phyloP scores from a whole-genome alignment of 1,140 invertebrate genomes.

The Pseudomyrmex cubaensis region DNA sequence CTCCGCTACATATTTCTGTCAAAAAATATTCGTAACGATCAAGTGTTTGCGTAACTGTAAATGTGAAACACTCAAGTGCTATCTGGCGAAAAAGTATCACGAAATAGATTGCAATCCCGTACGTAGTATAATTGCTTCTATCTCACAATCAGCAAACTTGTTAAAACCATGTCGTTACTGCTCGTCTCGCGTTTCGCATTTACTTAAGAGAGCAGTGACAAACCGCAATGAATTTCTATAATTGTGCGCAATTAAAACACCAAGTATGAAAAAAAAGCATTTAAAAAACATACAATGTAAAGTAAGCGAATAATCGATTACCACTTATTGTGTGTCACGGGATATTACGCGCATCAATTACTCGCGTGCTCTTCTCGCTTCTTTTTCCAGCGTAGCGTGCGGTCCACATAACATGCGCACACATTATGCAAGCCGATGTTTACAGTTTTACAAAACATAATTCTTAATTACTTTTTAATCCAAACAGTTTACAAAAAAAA shows the following conservation, averaged over 20 bases:
- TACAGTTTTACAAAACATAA: too few relatives aligned
- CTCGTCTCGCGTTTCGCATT: background rate
- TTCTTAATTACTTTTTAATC: too few relatives aligned
- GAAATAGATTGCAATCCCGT: background rate
- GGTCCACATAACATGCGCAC: too few relatives aligned
- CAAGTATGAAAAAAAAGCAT: too few relatives aligned
- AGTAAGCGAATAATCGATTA: slow-evolving; percentile 17
- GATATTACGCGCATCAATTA: slow-evolving; percentile 12
- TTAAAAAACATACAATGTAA: too few relatives aligned
- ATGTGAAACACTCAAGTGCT: background rate
- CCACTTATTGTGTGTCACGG: slow-evolving; percentile 5
- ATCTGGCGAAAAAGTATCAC: slow-evolving; percentile 1
- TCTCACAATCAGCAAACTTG: background rate
- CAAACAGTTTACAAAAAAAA: too few relatives aligned
- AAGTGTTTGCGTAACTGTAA: slow-evolving; percentile 37
- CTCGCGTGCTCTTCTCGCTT: background rate
- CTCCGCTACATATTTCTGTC: slow-evolving; percentile 79
- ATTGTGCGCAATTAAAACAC: slow-evolving; percentile 18
- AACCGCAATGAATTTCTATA: slow-evolving; percentile 20
- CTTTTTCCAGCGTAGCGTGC: background rate
- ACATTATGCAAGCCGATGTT: too few relatives aligned
- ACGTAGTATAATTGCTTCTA: background rate
- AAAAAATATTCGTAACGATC: slow-evolving; percentile 37
- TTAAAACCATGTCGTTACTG: background rate
- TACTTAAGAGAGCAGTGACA: slow-evolving; percentile 5